These are phyloP conservation scores for Protobothrops mucrosquamatus DNA, from an alignment of 2,113 vertebrate genomes.

Conservation along the genomic window DNA sequence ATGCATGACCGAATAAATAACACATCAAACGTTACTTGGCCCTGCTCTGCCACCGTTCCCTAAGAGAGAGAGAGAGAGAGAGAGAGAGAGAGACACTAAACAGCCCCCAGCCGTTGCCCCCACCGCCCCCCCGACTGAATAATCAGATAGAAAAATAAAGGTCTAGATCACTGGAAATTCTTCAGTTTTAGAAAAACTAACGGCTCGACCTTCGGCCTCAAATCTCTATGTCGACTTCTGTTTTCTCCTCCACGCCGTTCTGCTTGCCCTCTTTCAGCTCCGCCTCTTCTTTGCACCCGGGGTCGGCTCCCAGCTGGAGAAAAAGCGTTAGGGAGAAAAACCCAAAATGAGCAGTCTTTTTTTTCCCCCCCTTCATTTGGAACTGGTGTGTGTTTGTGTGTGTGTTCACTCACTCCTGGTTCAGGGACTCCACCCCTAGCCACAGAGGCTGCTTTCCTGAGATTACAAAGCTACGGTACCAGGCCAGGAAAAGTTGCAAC, in stretches of 20 bases:
- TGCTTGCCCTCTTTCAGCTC: slow-evolving; percentile 69
- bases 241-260: slow-evolving; percentile 60
- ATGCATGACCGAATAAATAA: too few relatives aligned
- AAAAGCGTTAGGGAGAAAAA: background rate
- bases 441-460: background rate
- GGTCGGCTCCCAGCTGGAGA: slow-evolving; percentile 53
- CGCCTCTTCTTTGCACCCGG: slow-evolving; percentile 48
- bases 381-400: background rate
- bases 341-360: background rate
- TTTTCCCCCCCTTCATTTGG: background rate
- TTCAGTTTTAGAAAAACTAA: slow-evolving; percentile 79
- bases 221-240: slow-evolving; percentile 69
- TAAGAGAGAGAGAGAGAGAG: too few relatives aligned
- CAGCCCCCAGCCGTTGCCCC: slow-evolving; percentile 58
- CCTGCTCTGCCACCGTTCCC: too few relatives aligned
- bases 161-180: slow-evolving; percentile 79
- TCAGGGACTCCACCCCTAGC: background rate
- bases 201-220: slow-evolving; percentile 57
- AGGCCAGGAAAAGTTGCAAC: background rate
- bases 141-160: slow-evolving; percentile 81
- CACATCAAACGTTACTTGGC: too few relatives aligned
- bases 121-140: slow-evolving; percentile 46
- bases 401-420: background rate
- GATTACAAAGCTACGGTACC: background rate
- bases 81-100: too few relatives aligned